Conservation (phyloP, 2,113 vertebrate genomes). For the Carlito syrichta region DNA sequence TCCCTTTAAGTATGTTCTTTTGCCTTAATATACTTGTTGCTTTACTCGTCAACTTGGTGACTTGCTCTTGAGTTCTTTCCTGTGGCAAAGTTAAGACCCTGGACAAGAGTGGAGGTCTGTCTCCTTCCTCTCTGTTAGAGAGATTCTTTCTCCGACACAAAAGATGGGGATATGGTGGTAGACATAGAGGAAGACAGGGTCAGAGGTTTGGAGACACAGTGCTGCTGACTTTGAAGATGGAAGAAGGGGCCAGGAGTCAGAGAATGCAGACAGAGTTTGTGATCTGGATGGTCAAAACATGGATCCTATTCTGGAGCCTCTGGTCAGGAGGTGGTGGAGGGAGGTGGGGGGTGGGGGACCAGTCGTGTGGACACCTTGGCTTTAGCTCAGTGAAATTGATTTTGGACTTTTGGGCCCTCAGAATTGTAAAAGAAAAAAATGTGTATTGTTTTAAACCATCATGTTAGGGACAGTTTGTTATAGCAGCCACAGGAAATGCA, state of each 20-base stretch:
- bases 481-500: accelerated
- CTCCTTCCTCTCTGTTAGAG: too few relatives aligned
- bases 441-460: not conserved
- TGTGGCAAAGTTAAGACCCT: too few relatives aligned
- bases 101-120: too few relatives aligned
- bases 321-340: too few relatives aligned
- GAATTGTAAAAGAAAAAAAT: accelerated
- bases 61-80: too few relatives aligned
- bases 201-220: too few relatives aligned
- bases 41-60: too few relatives aligned
- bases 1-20: too few relatives aligned
- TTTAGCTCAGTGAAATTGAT: not conserved
- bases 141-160: too few relatives aligned
- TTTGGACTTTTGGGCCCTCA: not conserved
- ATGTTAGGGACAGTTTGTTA: accelerated
- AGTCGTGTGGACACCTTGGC: accelerated
- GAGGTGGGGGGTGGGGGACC: accelerated
- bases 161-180: accelerated
- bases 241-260: accelerated
- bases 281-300: accelerated
- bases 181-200: not conserved
- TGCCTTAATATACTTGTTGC: too few relatives aligned
- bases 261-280: not conserved
- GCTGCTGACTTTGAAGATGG: not conserved
- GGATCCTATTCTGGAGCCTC: accelerated